Base-by-base conservation (phyloP, 2,797 vertebrate genomes). In the Bucorvus abyssinicus region DNA sequence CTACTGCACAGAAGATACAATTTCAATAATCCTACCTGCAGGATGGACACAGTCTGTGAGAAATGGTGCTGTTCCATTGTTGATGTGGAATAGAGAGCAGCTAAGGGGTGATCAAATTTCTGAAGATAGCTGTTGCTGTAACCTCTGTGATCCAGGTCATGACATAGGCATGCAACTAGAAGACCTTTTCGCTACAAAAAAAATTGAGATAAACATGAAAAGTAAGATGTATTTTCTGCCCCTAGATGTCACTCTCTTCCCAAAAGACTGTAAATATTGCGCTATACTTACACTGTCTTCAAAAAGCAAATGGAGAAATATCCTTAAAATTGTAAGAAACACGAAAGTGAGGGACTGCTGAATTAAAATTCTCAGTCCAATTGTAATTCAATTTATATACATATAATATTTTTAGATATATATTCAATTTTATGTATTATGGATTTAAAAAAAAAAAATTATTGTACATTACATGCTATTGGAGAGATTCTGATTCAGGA, bases 51-150 rank as follows among this genome's bases (percentile, higher is more conserved):
- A 0, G 99, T 99, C 98, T 99, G 99, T 3, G 99, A 99, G 97
- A 99, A 99, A 97, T 99, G 99, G 94, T 99, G 99, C 94, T 99
- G 99, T 95, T 99, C 99, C 99, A 99, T 99, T 50, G 99, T 99
- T 87, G 99, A 99, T 3, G 99, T 99, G 97, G 99, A 99, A 96
- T 99, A 99, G 30, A 99, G 98, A 9, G 99, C 99, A 22, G 99
- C 99, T 96, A 99, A 98, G 0, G 99, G 99, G 93, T 99, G 99
- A 97, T 99, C 99, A 92, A 99, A 99, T 96, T 99, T 99, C 98
- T 99, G 99, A 95, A 99, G 98, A 97, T 99, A 99, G 83, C 98
- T 98, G 97, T 99, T 99, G 87, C 98, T 99, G 97, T 99, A 99
- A 53, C 99, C 99, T 47, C 99, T 98, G 97, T 99, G 99, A 97